Base-by-base conservation (phyloP, 2,888 invertebrate species). In the Phyllotreta striolata region DNA sequence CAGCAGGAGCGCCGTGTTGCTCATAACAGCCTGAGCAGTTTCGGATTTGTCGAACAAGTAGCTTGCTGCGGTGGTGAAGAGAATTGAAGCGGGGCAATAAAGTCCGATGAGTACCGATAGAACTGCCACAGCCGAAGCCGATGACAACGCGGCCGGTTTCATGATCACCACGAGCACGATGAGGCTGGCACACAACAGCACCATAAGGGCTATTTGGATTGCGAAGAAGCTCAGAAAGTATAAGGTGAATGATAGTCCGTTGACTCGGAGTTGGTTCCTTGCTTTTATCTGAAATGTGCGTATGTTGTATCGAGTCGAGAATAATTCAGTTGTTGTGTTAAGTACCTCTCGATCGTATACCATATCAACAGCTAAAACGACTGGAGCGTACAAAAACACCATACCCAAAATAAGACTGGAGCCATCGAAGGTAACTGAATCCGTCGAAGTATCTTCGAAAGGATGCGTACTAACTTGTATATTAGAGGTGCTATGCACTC, bases 31-130 rank as follows among this genome's bases (percentile, higher is more conserved):
- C 76, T 91, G 91, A 0, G 92, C 92, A 4, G 92, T 91, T 77
- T 93, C 93, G 83, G 89, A 88, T 76, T 91, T 91, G 79, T 91
- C 89, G 78, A 94, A 94, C 55, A 91, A 84, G 76, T 92, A 93
- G 35, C 92, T 91, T 39, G 91, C 82, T 70, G 90, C 88, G 0
- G 93, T 90, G 72, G 89, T 89, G 77, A 91, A 90, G 68, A 93
- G 82, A 49, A 93, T 88, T 68, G 90, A 89, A 13, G 91, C 86
- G 1, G 92, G 91, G 73, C 90, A 89, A 82, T 91, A 92, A 6
- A 92, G 82, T 47, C 89, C 77, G 7, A 91, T 82, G 0, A 91
- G 84, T 41, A 85, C 81, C n/a, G 87, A 85, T 9, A 91, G 83
- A 71, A 89, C 88, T 39, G 86, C 84, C 67, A 91, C 84, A 0